A percentile compares a stretch with the other conserved stretches of the same genome.
Evolutionary conservation across 2,888 invertebrate genomes (phyloP).

Genomic region (Orthosia cruda): DNA sequence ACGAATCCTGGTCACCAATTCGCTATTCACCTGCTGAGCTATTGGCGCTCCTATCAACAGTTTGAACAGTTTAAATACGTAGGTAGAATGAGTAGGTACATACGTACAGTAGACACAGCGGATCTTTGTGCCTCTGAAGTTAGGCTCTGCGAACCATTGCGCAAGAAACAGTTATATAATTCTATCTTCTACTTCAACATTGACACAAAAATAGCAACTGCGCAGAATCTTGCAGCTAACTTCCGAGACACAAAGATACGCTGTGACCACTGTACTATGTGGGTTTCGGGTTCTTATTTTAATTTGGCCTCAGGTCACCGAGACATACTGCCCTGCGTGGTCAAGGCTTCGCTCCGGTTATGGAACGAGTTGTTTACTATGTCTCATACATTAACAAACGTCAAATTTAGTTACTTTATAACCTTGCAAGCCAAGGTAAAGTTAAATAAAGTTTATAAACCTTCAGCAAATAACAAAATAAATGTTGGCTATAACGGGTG

Average conservation of each 20-base stretch:
- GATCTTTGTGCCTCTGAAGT: too few relatives aligned
- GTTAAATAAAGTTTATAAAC: neutral
- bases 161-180: too few relatives aligned
- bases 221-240: too few relatives aligned
- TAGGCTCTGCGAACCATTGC: too few relatives aligned
- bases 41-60: neutral
- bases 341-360: constrained; percentile 41
- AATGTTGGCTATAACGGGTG: too few relatives aligned
- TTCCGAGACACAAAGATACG: too few relatives aligned
- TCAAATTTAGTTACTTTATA: neutral
- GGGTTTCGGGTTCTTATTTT: constrained; percentile 20
- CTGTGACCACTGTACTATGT: too few relatives aligned
- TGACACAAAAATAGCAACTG: too few relatives aligned
- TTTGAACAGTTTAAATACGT: neutral
- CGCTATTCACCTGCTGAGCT: neutral
- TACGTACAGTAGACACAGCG: too few relatives aligned
- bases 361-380: constrained; percentile 17
- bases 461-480: too few relatives aligned
- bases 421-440: constrained; percentile 4
- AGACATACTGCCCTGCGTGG: constrained; percentile 32
- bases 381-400: constrained; percentile 18
- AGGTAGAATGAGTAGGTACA: neutral
- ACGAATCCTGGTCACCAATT: too few relatives aligned
- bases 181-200: too few relatives aligned
- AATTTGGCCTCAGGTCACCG: constrained; percentile 10